Evolutionary conservation across 2,797 vertebrate genomes (phyloP), one percentile per base, ranked within the genome.

Genomic region (Cyclura pinguis): DNA sequence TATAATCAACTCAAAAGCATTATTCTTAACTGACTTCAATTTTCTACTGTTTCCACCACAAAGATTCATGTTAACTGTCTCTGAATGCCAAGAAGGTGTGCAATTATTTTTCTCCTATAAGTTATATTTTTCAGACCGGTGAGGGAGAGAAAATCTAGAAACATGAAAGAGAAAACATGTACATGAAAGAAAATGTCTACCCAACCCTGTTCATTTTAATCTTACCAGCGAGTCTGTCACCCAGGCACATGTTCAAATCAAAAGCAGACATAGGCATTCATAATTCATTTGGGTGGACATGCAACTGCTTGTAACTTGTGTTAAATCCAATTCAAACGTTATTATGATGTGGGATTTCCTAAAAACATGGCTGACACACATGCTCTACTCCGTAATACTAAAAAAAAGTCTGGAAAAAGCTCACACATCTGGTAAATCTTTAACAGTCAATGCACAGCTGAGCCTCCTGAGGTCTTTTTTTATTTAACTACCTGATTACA

Each of bases 1-100:
- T 80, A 64, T 4, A n/a, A 91, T 92, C 42, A 92, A 47, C 35
- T 59, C 13, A 47, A 50, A 57, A 93, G 32, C 88, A 89, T 88
- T 93, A 50, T 87, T 92, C 81, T 88, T 90, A 55, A 57, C 1
- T n/a, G 14, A 55, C 12, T 27, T 92, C 64, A 87, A 27, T 89
- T 83, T 42, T 89, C 9, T 22, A 24, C 78, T 89, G 22, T 90
- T 91, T 84, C 88, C 24, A 88, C 14, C 57, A n/a, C 10, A 83
- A 84, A 87, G 72, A 67, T 72, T 42, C 27, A 47, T 42, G 12
- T 47, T 83, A 88, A 83, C 50, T 59, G 55, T 50, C 62, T 59
- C 4, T 50, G 55, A 52, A 74, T 82, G 82, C 38, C 87, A 81
- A 42, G 50, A 88, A 82, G 27, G 5, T 32, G 24, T 73, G 38